Evolutionary conservation across 2,888 invertebrate genomes (phyloP).

Genomic region (Oscheius myriophilus): DNA sequence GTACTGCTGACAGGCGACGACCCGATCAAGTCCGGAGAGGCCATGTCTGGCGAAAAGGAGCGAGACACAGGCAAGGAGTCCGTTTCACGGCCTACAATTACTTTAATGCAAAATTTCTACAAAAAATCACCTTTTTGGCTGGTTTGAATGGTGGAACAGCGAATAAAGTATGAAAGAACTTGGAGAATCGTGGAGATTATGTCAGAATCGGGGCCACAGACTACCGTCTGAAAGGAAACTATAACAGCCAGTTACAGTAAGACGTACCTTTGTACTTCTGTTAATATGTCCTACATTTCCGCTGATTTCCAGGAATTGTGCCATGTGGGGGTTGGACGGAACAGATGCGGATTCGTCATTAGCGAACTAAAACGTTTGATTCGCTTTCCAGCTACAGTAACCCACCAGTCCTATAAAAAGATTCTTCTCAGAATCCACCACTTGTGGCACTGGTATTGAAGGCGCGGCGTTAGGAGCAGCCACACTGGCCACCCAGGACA

Average conservation of each 20-base stretch:
- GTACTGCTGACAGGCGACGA: slow-evolving; percentile 21
- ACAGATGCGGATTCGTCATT: slow-evolving; percentile 36
- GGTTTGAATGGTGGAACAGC: slow-evolving; percentile 75
- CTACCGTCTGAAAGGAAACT: slow-evolving; percentile 76
- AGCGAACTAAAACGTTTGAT: slow-evolving; percentile 18
- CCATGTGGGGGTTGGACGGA: slow-evolving; percentile 89
- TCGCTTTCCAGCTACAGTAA: neutral
- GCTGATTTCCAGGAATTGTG: slow-evolving; percentile 79
- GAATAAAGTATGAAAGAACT: slow-evolving; percentile 86
- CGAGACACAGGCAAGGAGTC: slow-evolving; percentile 20
- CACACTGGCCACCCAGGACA: slow-evolving; percentile 68
- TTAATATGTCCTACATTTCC: slow-evolving; percentile 83
- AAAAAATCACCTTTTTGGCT: slow-evolving; percentile 21
- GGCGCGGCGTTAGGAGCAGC: slow-evolving; percentile 44
- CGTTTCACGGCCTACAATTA: slow-evolving; percentile 2
- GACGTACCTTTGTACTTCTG: slow-evolving; percentile 77
- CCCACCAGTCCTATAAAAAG: slow-evolving; percentile 51
- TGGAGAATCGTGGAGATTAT: slow-evolving; percentile 77
- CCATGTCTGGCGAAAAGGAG: slow-evolving; percentile 21
- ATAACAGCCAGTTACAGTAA: neutral
- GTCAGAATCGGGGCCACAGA: slow-evolving; percentile 78
- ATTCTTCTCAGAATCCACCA: slow-evolving; percentile 16
- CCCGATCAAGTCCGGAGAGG: slow-evolving; percentile 20
- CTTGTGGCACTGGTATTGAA: slow-evolving; percentile 3
- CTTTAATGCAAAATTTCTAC: neutral